phyloP scores from a whole-genome alignment of 2,113 vertebrate species.

The Gallinago paraguaiae region DNA sequence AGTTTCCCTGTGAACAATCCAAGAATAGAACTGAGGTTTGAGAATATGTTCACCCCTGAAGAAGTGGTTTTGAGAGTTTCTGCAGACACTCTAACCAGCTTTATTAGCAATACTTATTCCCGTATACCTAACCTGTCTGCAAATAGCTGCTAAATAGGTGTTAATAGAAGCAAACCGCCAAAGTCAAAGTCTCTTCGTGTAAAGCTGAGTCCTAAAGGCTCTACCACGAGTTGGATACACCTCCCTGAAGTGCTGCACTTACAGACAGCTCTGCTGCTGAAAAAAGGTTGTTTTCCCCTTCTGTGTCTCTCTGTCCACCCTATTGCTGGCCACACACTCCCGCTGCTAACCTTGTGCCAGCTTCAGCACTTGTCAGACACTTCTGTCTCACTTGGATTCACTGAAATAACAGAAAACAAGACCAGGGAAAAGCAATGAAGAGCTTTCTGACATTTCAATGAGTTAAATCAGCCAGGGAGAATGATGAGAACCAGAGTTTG shows the following conservation, averaged over 20 bases:
- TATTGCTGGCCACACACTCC: neutral
- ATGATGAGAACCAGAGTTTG: neutral
- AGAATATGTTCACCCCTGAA: neutral
- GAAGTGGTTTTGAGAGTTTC: neutral
- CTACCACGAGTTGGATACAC: neutral
- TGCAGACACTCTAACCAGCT: neutral
- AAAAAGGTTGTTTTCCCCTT: neutral
- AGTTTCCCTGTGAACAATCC: neutral
- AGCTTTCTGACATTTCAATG: neutral
- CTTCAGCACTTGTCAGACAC: neutral
- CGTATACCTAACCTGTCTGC: neutral
- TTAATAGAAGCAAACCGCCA: neutral
- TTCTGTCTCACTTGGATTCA: neutral
- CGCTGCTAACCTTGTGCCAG: neutral
- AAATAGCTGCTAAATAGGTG: neutral
- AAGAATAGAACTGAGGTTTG: neutral
- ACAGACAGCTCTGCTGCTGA: neutral
- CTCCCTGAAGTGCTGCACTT: neutral
- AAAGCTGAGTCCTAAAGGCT: neutral
- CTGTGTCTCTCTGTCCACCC: neutral
- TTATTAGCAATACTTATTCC: neutral
- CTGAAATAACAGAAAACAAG: neutral
- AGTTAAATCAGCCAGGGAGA: neutral
- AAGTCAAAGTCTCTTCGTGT: neutral
- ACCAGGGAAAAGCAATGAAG: neutral